Base-by-base conservation (phyloP, 2,888 invertebrate genomes). In the Oscheius sp. region DNA sequence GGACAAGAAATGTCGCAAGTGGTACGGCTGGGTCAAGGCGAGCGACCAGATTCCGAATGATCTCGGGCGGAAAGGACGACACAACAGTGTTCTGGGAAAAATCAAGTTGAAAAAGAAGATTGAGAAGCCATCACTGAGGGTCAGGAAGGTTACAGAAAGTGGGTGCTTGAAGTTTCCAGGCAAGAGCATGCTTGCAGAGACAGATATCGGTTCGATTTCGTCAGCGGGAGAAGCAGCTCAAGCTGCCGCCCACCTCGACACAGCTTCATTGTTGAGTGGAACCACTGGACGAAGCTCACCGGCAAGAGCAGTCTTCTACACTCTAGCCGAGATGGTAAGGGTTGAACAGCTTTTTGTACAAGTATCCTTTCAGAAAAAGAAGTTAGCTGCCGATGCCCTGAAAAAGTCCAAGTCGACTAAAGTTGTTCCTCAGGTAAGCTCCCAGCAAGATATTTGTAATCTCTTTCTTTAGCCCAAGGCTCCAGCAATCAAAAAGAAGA, bases 11-110 rank as follows among this genome's bases (percentile, higher is more conserved):
- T 87, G 87, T 57, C 80, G 87, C 2, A 87, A 87, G 71, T 87
- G 87, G 87, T 87, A 87, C 73, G 87, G 87, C 33, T 87, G 87
- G 87, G 87, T 87, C 47, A 80, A 81, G 50, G 80, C 85, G 37
- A 80, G 83, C 76, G 87, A 87, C 33, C 86, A 86, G 62, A 86
- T 87, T 48, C 87, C 87, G 9, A 79, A 78, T 58, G 87, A 87
- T 74, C 71, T 85, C 3, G 86, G 85, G 55, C 75, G 85, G 48
- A 84, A 84, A 63, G 83, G 74, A 29, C 35, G 74, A 11, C 51
- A 47, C 50, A 74, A 58, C 51, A 68, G 68, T 48, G 74, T 68
- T 47, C 47, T 74, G 21, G 72, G 72, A 2, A 51, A 42, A 10
- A 72, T 55, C 2, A 51, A 60, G 47, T 21, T 55, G 53, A 60